phyloP scores from a whole-genome alignment of 2,113 vertebrate genomes.

The Planiliza haematocheilus region DNA sequence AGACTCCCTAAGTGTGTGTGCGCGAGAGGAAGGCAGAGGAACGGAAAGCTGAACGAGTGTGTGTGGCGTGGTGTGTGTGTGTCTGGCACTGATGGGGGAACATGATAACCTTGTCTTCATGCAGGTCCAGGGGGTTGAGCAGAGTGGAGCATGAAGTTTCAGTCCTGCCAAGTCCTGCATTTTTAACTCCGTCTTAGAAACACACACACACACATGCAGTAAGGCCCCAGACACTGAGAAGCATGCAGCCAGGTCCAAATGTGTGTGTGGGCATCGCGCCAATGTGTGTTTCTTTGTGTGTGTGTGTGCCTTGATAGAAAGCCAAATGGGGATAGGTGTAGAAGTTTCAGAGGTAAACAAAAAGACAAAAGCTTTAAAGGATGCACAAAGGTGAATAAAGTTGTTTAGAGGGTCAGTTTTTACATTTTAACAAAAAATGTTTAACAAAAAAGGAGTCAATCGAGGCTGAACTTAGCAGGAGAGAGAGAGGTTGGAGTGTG shows the following conservation, averaged over 20 bases:
- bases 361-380: constrained; percentile 31
- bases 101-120: constrained; percentile 71
- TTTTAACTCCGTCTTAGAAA: constrained; percentile 88
- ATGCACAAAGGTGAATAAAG: constrained; percentile 9
- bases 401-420: constrained; percentile 36
- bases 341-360: constrained; percentile 63
- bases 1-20: constrained; percentile 12
- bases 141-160: constrained; percentile 62
- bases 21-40: constrained; percentile 14
- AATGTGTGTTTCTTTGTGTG: constrained; percentile 41
- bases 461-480: constrained; percentile 33
- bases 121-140: constrained; percentile 59
- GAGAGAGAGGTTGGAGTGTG: neutral
- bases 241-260: constrained; percentile 66
- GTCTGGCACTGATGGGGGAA: constrained; percentile 81
- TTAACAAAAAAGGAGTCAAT: constrained; percentile 28
- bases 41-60: neutral
- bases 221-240: constrained; percentile 57
- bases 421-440: constrained; percentile 19
- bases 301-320: constrained; percentile 46
- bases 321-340: constrained; percentile 59
- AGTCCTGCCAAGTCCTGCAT: constrained; percentile 58
- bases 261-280: constrained; percentile 60
- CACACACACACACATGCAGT: constrained; percentile 13
- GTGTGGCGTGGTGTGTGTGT: constrained; percentile 73